Percentiles rank a stretch among this genome's conserved stretches.
Evolutionary conservation across 2,888 invertebrate genomes (phyloP).

Genomic region (Cephus pulcher): DNA sequence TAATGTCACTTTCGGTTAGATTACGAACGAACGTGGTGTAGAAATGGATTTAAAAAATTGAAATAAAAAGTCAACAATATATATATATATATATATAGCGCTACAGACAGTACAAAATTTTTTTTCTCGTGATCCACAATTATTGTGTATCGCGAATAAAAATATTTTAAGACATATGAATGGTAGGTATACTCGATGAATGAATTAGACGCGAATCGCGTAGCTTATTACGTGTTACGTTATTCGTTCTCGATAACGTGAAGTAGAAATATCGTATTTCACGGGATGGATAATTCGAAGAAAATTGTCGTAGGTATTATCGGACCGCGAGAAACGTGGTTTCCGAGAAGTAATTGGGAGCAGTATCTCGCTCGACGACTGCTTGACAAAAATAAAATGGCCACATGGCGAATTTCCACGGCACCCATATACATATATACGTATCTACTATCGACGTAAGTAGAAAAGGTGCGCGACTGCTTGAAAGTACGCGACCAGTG

Average conservation of each 20-base stretch:
- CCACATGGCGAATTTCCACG: background rate
- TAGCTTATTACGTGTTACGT: background rate
- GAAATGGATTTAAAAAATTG: no score
- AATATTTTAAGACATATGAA: background rate
- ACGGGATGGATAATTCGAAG: background rate
- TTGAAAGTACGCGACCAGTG: background rate
- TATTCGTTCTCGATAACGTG: background rate
- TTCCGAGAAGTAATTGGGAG: slow-evolving; percentile 19
- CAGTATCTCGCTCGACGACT: slow-evolving; percentile 7
- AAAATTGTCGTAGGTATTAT: background rate
- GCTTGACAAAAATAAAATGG: background rate
- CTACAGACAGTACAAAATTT: no score
- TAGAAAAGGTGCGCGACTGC: background rate
- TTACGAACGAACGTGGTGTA: background rate
- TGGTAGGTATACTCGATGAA: background rate
- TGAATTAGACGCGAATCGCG: background rate
- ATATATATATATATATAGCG: no score
- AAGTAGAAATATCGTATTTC: background rate
- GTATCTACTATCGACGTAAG: background rate
- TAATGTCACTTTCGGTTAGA: background rate
- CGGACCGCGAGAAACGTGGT: background rate
- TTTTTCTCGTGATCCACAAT: background rate
- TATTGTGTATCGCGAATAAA: background rate
- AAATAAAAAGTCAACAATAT: no score
- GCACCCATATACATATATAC: background rate